These are phyloP conservation scores for Napeogenes inachia DNA, from an alignment of 2,888 invertebrate species.

Conservation along the genomic window DNA sequence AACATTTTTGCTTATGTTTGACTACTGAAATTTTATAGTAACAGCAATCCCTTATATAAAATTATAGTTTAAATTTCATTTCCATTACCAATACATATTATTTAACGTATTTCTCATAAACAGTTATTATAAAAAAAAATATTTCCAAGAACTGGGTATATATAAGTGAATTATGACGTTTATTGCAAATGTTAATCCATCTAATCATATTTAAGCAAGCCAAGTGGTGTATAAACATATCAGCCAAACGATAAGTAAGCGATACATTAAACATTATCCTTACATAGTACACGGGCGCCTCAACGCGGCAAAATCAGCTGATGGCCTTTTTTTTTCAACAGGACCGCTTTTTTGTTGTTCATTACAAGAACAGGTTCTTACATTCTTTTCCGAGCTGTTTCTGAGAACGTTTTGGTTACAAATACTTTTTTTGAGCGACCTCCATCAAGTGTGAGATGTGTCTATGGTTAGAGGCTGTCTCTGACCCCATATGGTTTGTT, in stretches of 20 bases:
- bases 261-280: slow-evolving; percentile 13
- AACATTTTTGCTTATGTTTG: not conserved
- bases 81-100: no score
- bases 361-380: slow-evolving; percentile 39
- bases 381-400: slow-evolving; percentile 38
- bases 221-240: not conserved
- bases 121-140: no score
- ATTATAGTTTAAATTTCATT: no score
- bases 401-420: slow-evolving; percentile 37
- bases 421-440: slow-evolving; percentile 29
- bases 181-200: not conserved
- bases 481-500: not conserved
- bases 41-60: no score
- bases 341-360: slow-evolving; percentile 34
- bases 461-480: no score
- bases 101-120: no score
- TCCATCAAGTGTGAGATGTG: slow-evolving; percentile 1
- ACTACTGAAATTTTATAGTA: no score
- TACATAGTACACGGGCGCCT: slow-evolving; percentile 38
- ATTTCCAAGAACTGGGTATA: no score
- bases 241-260: not conserved
- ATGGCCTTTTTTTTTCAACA: slow-evolving; percentile 34
- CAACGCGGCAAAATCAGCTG: slow-evolving; percentile 41
- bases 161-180: not conserved
- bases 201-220: not conserved